Evolutionary conservation across 2,113 vertebrate species (phyloP).

Genomic region (Cottus gobio): DNA sequence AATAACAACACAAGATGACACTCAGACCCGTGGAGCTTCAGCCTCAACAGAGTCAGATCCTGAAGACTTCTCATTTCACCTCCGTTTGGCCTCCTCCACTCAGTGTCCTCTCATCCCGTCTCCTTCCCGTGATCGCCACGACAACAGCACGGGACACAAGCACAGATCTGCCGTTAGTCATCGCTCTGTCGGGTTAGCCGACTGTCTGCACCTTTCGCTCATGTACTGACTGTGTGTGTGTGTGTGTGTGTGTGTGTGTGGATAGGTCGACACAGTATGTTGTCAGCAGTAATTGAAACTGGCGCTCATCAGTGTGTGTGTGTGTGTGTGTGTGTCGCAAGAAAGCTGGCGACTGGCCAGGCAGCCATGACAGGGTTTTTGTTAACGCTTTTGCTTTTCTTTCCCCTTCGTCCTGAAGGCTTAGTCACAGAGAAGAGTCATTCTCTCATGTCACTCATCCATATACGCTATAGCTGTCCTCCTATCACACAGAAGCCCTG

Average conservation of each 20-base stretch:
- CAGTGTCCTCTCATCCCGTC: neutral
- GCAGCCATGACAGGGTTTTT: conserved; percentile 55
- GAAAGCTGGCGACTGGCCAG: conserved; percentile 57
- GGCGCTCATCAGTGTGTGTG: conserved; percentile 51
- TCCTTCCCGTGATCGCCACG: conserved; percentile 14
- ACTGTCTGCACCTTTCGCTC: conserved; percentile 33
- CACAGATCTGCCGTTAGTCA: conserved; percentile 29
- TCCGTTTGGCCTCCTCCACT: neutral
- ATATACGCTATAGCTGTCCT: neutral
- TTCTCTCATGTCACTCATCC: neutral
- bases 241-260: conserved; percentile 4
- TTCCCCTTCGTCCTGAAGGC: neutral
- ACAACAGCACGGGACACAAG: neutral
- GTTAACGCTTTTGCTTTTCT: conserved; percentile 17
- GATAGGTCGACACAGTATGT: conserved; percentile 47
- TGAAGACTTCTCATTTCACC: neutral
- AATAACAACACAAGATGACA: neutral
- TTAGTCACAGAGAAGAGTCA: neutral
- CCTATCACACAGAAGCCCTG: neutral
- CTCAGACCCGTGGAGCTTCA: neutral
- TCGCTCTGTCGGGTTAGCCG: conserved; percentile 29
- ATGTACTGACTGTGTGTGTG: conserved; percentile 3
- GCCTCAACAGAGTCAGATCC: conserved; percentile 1
- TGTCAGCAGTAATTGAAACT: conserved; percentile 72
- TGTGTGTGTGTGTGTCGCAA: conserved; percentile 23